phyloP scores from a whole-genome alignment of 2,888 invertebrate genomes.

The Crematogaster levior region DNA sequence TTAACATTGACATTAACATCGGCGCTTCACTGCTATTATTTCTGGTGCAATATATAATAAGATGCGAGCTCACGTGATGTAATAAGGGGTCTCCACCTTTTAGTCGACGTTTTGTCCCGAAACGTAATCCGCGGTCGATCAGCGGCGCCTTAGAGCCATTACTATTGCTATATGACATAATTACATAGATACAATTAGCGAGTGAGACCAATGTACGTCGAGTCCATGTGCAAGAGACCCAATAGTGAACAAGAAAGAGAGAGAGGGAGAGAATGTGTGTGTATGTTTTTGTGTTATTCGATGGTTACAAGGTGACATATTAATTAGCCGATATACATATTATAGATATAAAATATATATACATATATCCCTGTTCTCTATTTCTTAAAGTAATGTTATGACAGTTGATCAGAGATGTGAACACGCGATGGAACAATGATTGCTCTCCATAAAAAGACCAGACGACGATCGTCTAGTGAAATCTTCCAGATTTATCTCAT shows the following conservation, averaged over 20 bases:
- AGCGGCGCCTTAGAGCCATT: constrained; percentile 47
- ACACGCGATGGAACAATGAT: constrained; percentile 23
- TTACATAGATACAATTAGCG: constrained; percentile 49
- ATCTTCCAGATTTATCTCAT: neutral
- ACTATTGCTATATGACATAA: constrained; percentile 49
- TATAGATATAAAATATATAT: constrained; percentile 68
- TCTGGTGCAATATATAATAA: neutral
- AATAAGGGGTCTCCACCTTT: constrained; percentile 24
- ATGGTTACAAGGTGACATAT: constrained; percentile 71
- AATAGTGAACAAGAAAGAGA: constrained; percentile 20
- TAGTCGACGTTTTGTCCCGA: constrained; percentile 30
- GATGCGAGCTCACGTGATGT: constrained; percentile 20
- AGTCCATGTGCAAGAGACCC: constrained; percentile 20
- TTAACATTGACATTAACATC: neutral
- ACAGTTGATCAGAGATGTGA: constrained; percentile 71
- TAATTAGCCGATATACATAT: constrained; percentile 54
- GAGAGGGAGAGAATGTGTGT: constrained; percentile 18
- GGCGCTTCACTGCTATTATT: neutral
- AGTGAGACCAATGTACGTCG: constrained; percentile 50
- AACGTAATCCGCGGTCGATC: constrained; percentile 48
- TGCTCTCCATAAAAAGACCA: constrained; percentile 9
- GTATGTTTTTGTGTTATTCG: constrained; percentile 73
- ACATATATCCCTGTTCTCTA: constrained; percentile 79
- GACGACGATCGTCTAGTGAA: constrained; percentile 20
- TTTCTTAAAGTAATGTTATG: constrained; percentile 78